Evolutionary conservation across 92 coral and sea anemone genomes (phyloP).

Genomic region (Palythoa caribaeorum): DNA sequence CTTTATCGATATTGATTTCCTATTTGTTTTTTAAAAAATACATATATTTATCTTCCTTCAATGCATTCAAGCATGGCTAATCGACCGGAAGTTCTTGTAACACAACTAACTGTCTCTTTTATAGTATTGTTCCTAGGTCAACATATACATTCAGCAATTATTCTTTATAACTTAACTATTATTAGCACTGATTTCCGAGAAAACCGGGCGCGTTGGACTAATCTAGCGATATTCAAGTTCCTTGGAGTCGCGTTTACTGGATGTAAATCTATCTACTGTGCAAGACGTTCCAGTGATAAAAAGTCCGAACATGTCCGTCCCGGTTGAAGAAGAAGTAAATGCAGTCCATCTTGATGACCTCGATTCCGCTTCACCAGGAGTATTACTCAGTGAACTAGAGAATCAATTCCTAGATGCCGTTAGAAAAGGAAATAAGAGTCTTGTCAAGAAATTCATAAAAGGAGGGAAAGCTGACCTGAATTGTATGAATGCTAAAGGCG

Average conservation of each 20-base stretch:
- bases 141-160: too few species aligned
- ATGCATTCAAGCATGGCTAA: too few species aligned
- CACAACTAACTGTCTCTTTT: too few species aligned
- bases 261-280: neutral
- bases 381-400: constrained; percentile 55
- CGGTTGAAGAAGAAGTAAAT: neutral
- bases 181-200: too few species aligned
- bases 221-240: neutral
- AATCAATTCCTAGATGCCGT: constrained; percentile 81
- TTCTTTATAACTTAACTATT: too few species aligned
- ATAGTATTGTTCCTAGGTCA: too few species aligned
- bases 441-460: constrained; percentile 51
- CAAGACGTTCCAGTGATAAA: too few species aligned
- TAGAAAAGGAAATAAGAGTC: constrained; percentile 55
- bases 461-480: constrained; percentile 72
- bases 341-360: constrained; percentile 56
- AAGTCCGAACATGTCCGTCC: neutral
- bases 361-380: constrained; percentile 51
- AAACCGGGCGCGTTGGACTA: too few species aligned
- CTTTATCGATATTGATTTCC: too few species aligned
- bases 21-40: too few species aligned
- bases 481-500: constrained; percentile 79
- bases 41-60: too few species aligned
- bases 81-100: too few species aligned
- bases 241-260: neutral